Evolutionary conservation across 2,888 invertebrate species (phyloP).

Genomic region (Tyria jacobaeae): DNA sequence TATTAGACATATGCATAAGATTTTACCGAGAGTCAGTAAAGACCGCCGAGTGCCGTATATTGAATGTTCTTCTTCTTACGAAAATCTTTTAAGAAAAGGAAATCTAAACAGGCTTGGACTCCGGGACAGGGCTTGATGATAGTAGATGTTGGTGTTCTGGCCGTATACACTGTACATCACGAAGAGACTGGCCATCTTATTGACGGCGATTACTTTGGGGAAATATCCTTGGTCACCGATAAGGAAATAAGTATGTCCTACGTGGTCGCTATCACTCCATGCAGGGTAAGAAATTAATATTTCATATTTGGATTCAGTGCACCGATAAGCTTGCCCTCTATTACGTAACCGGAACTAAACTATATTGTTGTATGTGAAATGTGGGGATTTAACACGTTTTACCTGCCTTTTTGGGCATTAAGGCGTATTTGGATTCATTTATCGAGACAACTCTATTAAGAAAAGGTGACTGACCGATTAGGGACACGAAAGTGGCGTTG

Average conservation of each 20-base stretch:
- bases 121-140: conserved; percentile 51
- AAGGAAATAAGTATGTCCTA: conserved; percentile 49
- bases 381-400: too few species aligned
- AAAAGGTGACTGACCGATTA: not conserved
- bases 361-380: too few species aligned
- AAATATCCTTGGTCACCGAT: conserved; percentile 56
- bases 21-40: too few species aligned
- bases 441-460: not conserved
- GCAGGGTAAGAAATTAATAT: conserved; percentile 30
- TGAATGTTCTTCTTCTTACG: too few species aligned
- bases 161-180: conserved; percentile 46
- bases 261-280: conserved; percentile 51
- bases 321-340: too few species aligned
- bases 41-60: too few species aligned
- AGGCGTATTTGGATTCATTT: too few species aligned
- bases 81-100: not conserved
- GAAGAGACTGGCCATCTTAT: conserved; percentile 54
- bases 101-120: conserved; percentile 35
- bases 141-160: conserved; percentile 52
- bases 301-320: too few species aligned
- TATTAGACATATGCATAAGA: too few species aligned
- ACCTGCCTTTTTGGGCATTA: too few species aligned
- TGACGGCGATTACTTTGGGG: conserved; percentile 60
- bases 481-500: not conserved
- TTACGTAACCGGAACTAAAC: too few species aligned